phyloP scores from a whole-genome alignment of 2,797 vertebrate species.

The Pipistrellus nathusii region DNA sequence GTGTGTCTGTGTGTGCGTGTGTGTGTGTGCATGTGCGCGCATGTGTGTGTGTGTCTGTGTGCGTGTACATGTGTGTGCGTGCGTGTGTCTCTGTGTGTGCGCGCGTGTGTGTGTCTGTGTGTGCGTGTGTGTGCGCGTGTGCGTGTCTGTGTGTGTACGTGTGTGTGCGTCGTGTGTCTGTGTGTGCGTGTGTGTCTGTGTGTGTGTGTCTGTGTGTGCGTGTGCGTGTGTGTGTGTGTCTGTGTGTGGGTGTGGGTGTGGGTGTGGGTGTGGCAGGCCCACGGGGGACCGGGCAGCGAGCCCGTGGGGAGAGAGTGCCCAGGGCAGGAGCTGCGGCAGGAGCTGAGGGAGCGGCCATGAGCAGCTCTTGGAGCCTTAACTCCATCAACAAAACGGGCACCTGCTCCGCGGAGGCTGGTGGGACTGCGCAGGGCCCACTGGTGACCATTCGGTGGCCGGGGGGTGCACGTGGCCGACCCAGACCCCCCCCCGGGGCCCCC shows the following conservation, averaged over 20 bases:
- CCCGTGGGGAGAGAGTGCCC: not conserved
- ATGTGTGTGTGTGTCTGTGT: too few relatives aligned
- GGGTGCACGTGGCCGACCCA: accelerated
- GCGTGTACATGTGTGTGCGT: too few relatives aligned
- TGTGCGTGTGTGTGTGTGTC: accelerated
- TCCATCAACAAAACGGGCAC: accelerated
- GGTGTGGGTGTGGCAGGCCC: accelerated
- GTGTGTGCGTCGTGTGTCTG: too few relatives aligned
- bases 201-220: too few relatives aligned
- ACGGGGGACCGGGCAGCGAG: not conserved
- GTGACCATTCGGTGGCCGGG: not conserved
- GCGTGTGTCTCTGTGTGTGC: too few relatives aligned
- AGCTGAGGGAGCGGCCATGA: not conserved
- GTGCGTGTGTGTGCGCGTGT: too few relatives aligned
- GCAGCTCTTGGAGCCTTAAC: not conserved
- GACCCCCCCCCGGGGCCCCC: accelerated
- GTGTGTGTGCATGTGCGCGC: too few relatives aligned
- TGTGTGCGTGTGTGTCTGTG: too few relatives aligned
- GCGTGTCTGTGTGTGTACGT: accelerated
- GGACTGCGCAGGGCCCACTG: accelerated
- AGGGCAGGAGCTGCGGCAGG: accelerated
- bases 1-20: too few relatives aligned
- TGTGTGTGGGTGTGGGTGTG: accelerated
- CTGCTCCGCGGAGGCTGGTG: accelerated
- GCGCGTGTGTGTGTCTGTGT: too few relatives aligned